Evolutionary conservation across 2,888 invertebrate species (phyloP), one percentile per base, ranked within the genome.

Genomic region (Hecatera dysodea): DNA sequence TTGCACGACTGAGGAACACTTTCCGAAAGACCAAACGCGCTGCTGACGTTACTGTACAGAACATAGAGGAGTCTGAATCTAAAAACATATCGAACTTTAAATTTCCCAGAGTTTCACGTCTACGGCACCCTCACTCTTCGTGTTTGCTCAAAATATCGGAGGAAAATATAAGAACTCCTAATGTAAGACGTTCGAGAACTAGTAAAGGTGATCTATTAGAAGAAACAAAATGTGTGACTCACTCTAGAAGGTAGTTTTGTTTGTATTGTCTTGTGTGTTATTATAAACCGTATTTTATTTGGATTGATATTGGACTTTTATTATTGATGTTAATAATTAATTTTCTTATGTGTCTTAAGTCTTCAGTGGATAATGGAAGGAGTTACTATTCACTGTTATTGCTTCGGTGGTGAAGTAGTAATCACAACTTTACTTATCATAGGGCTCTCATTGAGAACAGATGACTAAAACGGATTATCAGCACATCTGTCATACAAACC

Each of bases 71-170:
- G 44, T 68, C 75, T 7, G 89, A 91, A 69, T 77, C 81, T 11
- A 89, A 86, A 82, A 73, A 75, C 52, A 91, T 89, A 82, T 94
- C 93, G 56, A 89, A 89, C 86, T 93, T 92, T 77, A 93, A 93
- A 86, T 93, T 94, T 75, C 92, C 92, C 59, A 87, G 89, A 67
- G 91, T 90, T 78, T 86, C 90, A 73, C 87, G 90, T 48, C 70
- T 87, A 63, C 84, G 78, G 33, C 86, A 72, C 15, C 79, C 77
- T 46, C 87, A 82, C 67, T 86, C 90, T 42, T 86, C 91, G 33
- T 80, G 84, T 76, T 86, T 93, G 78, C 81, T 89, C 22, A 78
- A 89, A 78, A 91, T 94, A 83, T 86, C 88, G 3, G 93, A 94
- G 75, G 92, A 93, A 75, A 81, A 72, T 67, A 62, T 85, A 50